Percentiles rank a stretch among this genome's conserved stretches.
phyloP scores from a whole-genome alignment of 2,888 invertebrate species.

The Perithous albicinctus region DNA sequence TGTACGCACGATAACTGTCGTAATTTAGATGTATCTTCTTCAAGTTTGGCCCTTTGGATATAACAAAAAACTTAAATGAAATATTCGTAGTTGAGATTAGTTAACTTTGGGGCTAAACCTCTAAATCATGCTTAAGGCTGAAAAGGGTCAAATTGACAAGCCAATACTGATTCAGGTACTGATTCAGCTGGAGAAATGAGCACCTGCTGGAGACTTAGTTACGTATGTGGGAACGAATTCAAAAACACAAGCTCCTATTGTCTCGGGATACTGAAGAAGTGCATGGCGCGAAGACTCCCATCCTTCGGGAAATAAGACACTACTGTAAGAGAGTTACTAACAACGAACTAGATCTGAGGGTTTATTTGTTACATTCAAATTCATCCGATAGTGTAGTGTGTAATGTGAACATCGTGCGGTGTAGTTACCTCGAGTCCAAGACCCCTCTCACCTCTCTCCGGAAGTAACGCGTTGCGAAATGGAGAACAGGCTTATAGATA shows the following conservation, averaged over 20 bases:
- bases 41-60: too few relatives aligned
- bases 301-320: neutral
- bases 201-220: too few relatives aligned
- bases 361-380: constrained; percentile 52
- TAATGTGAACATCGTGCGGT: constrained; percentile 27
- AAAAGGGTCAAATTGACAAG: too few relatives aligned
- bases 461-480: constrained; percentile 39
- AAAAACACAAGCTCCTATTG: neutral
- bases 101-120: too few relatives aligned
- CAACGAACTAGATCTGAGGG: constrained; percentile 13
- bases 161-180: too few relatives aligned
- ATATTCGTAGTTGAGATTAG: too few relatives aligned
- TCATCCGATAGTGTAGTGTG: constrained; percentile 60
- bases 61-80: too few relatives aligned
- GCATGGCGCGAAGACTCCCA: neutral
- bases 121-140: too few relatives aligned
- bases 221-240: neutral
- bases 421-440: constrained; percentile 8
- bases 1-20: too few relatives aligned
- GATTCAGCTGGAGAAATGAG: too few relatives aligned
- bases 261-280: neutral
- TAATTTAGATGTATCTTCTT: too few relatives aligned
- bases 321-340: neutral
- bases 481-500: constrained; percentile 44
- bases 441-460: constrained; percentile 50